Evolutionary conservation across 2,888 invertebrate species (phyloP), one percentile per base, ranked within the genome.

Genomic region (Ectobius pallidus): DNA sequence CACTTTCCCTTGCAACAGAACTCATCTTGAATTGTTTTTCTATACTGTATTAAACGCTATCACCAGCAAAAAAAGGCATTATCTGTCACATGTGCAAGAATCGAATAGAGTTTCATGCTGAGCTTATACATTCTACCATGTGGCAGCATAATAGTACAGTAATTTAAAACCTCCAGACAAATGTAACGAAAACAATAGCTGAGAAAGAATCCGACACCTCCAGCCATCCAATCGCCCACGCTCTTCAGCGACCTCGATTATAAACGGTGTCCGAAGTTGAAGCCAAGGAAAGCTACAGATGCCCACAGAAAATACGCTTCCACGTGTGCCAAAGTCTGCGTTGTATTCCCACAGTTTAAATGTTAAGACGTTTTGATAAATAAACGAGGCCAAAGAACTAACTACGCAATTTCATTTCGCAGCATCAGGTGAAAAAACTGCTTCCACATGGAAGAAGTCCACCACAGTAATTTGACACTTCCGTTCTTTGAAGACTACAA

Each of bases 161-260:
- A n/a, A n/a, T n/a, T n/a, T n/a, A n/a, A n/a, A n/a, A n/a, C n/a
- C n/a, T n/a, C n/a, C n/a, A n/a, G n/a, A n/a, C n/a, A n/a, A n/a
- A n/a, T n/a, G n/a, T n/a, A n/a, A n/a, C n/a, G n/a, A n/a, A n/a
- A n/a, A n/a, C n/a, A n/a, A n/a, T n/a, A n/a, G n/a, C n/a, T n/a
- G n/a, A n/a, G n/a, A n/a, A n/a, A n/a, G n/a, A n/a, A n/a, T n/a
- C n/a, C n/a, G n/a, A n/a, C n/a, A n/a, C n/a, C n/a, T n/a, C n/a
- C 16, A 58, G 58, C 2, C 58, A 30, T n/a, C n/a, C n/a, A n/a
- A n/a, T 30, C n/a, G 30, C 6, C 25, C 2, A 25, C 1, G 25
- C 25, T 52, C n/a, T 30, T 58, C 16, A 58, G 16, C 34, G 30
- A 58, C 32, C 32, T n/a, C 58, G 32, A 58, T 58, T 58, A 58